These are phyloP conservation scores for Acanthurus leucopareius DNA, from an alignment of 2,797 vertebrate species.

Conservation along the genomic window DNA sequence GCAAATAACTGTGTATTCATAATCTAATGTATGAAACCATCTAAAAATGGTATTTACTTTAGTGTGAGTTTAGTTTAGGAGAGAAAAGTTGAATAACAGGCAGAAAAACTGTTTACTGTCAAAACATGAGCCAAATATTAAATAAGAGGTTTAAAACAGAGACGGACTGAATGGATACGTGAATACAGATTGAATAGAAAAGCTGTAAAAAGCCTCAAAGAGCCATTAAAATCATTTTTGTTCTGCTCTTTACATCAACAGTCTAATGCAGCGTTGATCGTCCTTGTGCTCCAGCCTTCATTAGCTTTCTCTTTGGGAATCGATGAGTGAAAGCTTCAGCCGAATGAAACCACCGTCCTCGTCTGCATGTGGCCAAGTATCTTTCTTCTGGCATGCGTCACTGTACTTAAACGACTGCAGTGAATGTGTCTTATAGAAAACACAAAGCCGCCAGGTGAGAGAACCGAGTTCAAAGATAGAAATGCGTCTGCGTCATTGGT, in stretches of 20 bases:
- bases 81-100: background rate
- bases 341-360: conserved; percentile 28
- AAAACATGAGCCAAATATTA: background rate
- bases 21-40: too few species aligned
- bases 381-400: too few species aligned
- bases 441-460: conserved; percentile 7
- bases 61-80: background rate
- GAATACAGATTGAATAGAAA: conserved; percentile 14
- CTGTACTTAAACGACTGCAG: background rate
- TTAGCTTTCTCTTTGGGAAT: conserved; percentile 51
- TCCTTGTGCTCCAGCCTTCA: conserved; percentile 26
- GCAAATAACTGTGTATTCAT: too few species aligned
- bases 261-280: conserved; percentile 22
- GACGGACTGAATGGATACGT: background rate
- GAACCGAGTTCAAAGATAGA: background rate
- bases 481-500: background rate
- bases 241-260: conserved; percentile 26
- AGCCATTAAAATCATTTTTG: conserved; percentile 1
- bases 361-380: background rate
- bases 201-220: background rate
- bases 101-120: background rate
- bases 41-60: too few species aligned
- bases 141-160: background rate
- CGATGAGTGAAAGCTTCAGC: conserved; percentile 32
- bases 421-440: background rate